Base-by-base conservation (phyloP, 2,797 vertebrate genomes). In the Brotula barbata region DNA sequence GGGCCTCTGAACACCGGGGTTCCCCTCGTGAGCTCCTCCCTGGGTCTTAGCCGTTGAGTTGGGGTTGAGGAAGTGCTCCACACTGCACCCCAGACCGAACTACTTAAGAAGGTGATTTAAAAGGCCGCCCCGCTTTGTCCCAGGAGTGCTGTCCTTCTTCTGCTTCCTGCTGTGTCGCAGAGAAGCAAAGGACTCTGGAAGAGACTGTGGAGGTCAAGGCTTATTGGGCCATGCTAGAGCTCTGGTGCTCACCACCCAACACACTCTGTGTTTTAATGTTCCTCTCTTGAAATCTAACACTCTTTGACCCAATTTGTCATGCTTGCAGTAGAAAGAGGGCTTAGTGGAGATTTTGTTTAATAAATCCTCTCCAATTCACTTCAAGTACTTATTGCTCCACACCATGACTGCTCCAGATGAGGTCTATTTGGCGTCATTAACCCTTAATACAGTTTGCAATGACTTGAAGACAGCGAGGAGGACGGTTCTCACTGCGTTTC, bases 1-100 rank as follows among this genome's bases (percentile, higher is more conserved):
- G 87, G 86, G 88, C 88, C 86, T 85, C 87, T 41, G 64, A 10
- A 21, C 74, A 63, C 73, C 7, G 85, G 84, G 87, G 84, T 88
- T 87, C 84, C 86, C 88, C 86, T 48, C 58, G 58, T 77, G 75
- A 80, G 66, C 81, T 83, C 83, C 80, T 80, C 84, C 83, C 78
- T 4, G 73, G 79, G 73, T 80, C 68, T 69, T 37, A 71, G 80
- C 58, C 49, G 46, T 36, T 54, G 68, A 70, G 55, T 75, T 49
- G 53, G 46, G 57, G 48, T 71, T 64, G 72, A n/a, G 71, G 73
- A 75, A 77, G 64, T 47, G 51, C 72, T 76, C 52, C 67, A 60
- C 73, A 49, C 75, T 56, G 64, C 36, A 73, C 55, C 65, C 72
- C 86, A 88, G 72, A 62, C 85, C 82, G 77, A 87, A 86, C 58